Base-by-base conservation (phyloP, 2,888 invertebrate genomes). In the Troilus luridus region DNA sequence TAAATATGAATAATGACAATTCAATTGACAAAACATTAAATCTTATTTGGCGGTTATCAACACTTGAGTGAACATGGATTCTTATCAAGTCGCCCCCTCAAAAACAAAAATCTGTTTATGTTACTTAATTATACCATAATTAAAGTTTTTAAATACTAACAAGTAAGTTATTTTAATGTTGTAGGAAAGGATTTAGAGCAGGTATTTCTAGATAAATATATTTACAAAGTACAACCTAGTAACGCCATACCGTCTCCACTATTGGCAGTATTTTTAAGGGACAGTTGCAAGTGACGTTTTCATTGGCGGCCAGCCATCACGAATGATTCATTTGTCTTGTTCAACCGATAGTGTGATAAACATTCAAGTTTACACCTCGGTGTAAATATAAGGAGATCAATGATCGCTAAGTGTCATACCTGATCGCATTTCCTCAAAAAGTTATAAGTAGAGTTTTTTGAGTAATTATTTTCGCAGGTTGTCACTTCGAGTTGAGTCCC, bases 301-400 rank as follows among this genome's bases (percentile, higher is more conserved):
- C 56, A 9, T n/a, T 85, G 85, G 85, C 56, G 21, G 54, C 0
- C 12, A n/a, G 85, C 85, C 85, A 85, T 58, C 54, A n/a, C 56
- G 56, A 85, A 85, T 85, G 85, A 85, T 56, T 85, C 85, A 85
- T 85, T 58, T 56, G 54, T 56, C 56, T 58, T 58, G 85, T 85
- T n/a, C 85, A 56, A 58, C 85, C 85, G n/a, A 85, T 58, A 56
- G 85, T n/a, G 56, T 77, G 85, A 41, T 56, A 85, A 58, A 56
- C n/a, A 58, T 85, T 85, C 85, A 85, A 85, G 85, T 85, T 85
- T 56, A 85, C 56, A 85, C 56, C 12, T 56, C 85, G 85, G 56
- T 54, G 85, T 77, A 77, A 77, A 77, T 77, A 77, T 77, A 77
- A 41, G 72, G 72, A 77, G 27, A 77, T 27, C 72, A 77, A 14